A percentile compares a stretch with the other conserved stretches of the same genome.
Conservation (phyloP, 2,113 vertebrate genomes). For the Sander lucioperca region DNA sequence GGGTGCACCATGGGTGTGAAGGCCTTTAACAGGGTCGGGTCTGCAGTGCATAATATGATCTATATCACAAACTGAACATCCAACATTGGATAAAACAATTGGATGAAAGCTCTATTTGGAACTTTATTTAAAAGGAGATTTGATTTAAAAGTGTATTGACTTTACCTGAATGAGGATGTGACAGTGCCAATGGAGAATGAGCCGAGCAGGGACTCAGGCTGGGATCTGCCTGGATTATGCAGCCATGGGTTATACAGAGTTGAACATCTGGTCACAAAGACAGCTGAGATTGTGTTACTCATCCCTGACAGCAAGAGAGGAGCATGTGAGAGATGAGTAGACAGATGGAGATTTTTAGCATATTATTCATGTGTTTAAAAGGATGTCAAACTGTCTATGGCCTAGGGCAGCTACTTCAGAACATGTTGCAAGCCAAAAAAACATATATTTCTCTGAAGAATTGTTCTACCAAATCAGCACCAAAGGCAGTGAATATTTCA, state of each 20-base stretch:
- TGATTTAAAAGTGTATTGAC: conserved; percentile 8
- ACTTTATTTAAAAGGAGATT: not conserved
- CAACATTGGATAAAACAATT: not conserved
- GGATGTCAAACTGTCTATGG: not conserved
- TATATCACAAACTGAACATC: conserved; percentile 1
- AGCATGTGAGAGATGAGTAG: not conserved
- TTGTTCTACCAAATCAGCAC: conserved; percentile 9
- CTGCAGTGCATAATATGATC: not conserved
- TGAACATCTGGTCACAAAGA: conserved; percentile 74
- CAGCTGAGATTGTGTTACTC: conserved; percentile 64
- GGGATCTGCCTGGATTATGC: conserved; percentile 55
- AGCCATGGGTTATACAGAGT: conserved; percentile 62
- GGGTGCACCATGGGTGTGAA: not conserved
- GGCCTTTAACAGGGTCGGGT: not conserved
- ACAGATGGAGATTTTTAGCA: not conserved
- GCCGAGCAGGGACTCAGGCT: conserved; percentile 3
- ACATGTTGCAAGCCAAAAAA: not conserved
- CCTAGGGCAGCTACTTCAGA: not conserved
- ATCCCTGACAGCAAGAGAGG: conserved; percentile 44
- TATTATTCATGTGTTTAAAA: conserved; percentile 12
- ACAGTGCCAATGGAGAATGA: conserved; percentile 24
- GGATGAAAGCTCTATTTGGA: not conserved
- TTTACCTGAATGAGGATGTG: conserved; percentile 6
- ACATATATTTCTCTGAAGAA: not conserved
- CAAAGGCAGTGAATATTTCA: not conserved